Conservation (phyloP, 2,797 vertebrate species). For the Denticeps clupeoides region DNA sequence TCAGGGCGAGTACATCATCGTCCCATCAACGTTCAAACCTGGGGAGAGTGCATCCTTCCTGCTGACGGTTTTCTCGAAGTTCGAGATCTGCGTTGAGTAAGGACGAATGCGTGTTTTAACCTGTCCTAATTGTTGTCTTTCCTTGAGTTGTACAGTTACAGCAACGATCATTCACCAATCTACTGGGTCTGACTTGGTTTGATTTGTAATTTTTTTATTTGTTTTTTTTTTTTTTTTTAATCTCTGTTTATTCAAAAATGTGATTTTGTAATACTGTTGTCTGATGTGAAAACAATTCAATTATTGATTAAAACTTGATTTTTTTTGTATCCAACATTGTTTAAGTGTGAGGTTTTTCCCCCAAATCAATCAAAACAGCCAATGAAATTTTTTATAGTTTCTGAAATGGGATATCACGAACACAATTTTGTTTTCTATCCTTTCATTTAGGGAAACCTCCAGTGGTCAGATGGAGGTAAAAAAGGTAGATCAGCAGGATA, state of each 20-base stretch:
- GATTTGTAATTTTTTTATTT: too few relatives aligned
- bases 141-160: background rate
- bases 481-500: background rate
- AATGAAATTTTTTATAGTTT: background rate
- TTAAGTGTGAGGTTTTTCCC: too few relatives aligned
- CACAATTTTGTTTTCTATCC: background rate
- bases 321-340: too few relatives aligned
- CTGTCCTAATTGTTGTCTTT: background rate
- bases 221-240: too few relatives aligned
- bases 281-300: too few relatives aligned
- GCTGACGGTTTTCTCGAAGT: constrained; percentile 28
- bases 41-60: constrained; percentile 26
- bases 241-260: too few relatives aligned
- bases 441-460: background rate
- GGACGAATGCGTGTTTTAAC: background rate
- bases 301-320: too few relatives aligned
- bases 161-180: too few relatives aligned
- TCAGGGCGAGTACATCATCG: constrained; percentile 33
- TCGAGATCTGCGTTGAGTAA: constrained; percentile 26
- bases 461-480: background rate
- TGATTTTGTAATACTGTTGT: too few relatives aligned
- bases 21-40: constrained; percentile 23
- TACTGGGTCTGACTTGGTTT: too few relatives aligned
- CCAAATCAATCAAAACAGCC: too few relatives aligned
- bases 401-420: background rate